A percentile compares a stretch with the other conserved stretches of the same genome.
These are phyloP conservation scores for Acipenser transmontanus DNA, from an alignment of 2,797 vertebrate genomes.

Conservation along the genomic window DNA sequence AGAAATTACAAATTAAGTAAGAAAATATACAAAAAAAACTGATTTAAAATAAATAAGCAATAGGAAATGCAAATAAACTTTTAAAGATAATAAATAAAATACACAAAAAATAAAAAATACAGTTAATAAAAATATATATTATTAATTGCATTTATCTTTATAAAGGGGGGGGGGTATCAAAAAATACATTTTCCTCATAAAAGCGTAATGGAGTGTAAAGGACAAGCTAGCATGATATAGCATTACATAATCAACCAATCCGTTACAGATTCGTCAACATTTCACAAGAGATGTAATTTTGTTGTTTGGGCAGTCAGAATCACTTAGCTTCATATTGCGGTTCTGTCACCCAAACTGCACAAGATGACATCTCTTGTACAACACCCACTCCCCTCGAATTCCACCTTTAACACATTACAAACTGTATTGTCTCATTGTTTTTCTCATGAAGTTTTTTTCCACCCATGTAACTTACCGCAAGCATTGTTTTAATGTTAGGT, in stretches of 20 bases:
- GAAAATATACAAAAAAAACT: neutral
- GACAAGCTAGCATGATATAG: too few species aligned
- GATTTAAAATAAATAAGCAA: neutral
- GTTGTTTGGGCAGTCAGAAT: too few species aligned
- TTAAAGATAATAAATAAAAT: neutral
- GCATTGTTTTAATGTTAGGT: constrained; percentile 52
- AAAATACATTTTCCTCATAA: too few species aligned
- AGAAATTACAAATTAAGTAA: neutral
- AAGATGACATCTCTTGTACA: too few species aligned
- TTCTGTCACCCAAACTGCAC: neutral
- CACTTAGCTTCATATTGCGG: too few species aligned
- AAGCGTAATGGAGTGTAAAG: too few species aligned
- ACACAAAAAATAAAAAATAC: neutral
- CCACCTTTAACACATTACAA: neutral
- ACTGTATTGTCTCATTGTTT: neutral
- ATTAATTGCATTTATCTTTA: too few species aligned
- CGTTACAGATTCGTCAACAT: too few species aligned
- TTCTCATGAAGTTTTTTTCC: neutral
- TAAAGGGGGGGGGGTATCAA: too few species aligned
- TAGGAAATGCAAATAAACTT: neutral
- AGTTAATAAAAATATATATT: too few species aligned
- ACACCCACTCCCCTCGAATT: neutral
- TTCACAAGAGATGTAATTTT: too few species aligned
- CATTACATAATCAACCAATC: too few species aligned
- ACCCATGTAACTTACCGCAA: constrained; percentile 39